Evolutionary conservation across 2,888 invertebrate genomes (phyloP), one percentile per base, ranked within the genome.

Genomic region (Sabellastarte sp.): DNA sequence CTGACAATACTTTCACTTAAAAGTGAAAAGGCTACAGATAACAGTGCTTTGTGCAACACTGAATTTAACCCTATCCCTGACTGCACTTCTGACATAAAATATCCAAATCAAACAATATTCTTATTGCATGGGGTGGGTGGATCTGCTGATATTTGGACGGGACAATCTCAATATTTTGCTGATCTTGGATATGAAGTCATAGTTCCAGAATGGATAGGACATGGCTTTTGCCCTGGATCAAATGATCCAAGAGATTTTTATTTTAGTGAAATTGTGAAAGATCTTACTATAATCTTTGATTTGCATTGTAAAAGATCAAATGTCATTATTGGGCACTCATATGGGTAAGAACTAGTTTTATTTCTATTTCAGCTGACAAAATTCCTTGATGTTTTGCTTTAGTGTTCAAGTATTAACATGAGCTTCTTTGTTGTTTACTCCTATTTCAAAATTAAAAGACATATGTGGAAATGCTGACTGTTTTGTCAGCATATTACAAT

Each of bases 81-180:
- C n/a, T n/a, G n/a, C n/a, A 41, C 41, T 41, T 5, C 41, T 10
- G 10, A 41, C 41, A 41, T 10, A 5, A 41, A 41, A 41, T 20
- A 41, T 41, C 10, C 41, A 10, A 41, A 41, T 41, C 10, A 10
- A 10, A 5, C 41, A 20, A 10, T 90, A 61, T 87, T 89, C 66
- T 87, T 90, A 72, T 84, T 90, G 31, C 90, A 90, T 80, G 89
- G 90, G 10, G 89, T 89, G 66, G 89, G 89, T 2, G 88, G 88
- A 3, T 88, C 88, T 4, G 87, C 89, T 50, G 88, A 89, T 70
- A 83, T 88, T 32, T 90, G 90, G 87, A 86, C 86, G 70, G 81
- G 86, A 63, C 87, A 89, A 76, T 84, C 89, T 41, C 83, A 86
- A 51, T 88, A 87, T 77, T 87, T 90, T 74, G 84, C 87, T 2